Evolutionary conservation across 2,888 invertebrate genomes (phyloP), one percentile per base, ranked within the genome.

Genomic region (Hololepta plana): DNA sequence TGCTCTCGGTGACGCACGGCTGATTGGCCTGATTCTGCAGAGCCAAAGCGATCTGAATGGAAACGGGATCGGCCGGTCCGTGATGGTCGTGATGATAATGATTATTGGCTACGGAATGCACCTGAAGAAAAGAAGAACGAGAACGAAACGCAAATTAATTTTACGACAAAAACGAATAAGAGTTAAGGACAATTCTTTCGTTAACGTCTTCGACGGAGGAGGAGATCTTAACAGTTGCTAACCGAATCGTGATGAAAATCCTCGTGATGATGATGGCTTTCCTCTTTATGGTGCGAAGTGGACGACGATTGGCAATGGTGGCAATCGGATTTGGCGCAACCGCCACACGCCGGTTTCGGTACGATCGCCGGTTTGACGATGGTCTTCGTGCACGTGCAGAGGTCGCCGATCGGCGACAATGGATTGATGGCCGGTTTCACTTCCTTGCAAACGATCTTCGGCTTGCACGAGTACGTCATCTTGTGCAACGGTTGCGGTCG

Each of bases 1-100:
- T 55, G 5, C 60, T 60, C 40, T 67, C 67, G 1, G 55, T 53
- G 4, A 55, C 47, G 11, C 45, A n/a, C n/a, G n/a, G n/a, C n/a
- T n/a, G n/a, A n/a, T n/a, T n/a, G 4, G 36, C 33, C 5, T 55
- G 46, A 26, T 38, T 45, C 24, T 53, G 54, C 7, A 53, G 45
- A 31, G 55, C 54, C 22, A 50, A 46, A 22, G 25, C n/a, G 12
- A 17, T 12, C 4, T 13, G 20, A 25, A 25, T 19, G 20, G 4
- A 16, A 12, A 11, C 8, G 19, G 16, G 3, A 15, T 7, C 9
- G 13, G 12, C 14, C 16, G 27, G 19, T 16, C 10, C n/a, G 8
- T 34, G 13, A 4, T n/a, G n/a, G n/a, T n/a, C n/a, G n/a, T n/a
- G n/a, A n/a, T n/a, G n/a, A n/a, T n/a, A n/a, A n/a, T n/a, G n/a